Conservation (phyloP, 2,797 vertebrate genomes). For the Brotula barbata region DNA sequence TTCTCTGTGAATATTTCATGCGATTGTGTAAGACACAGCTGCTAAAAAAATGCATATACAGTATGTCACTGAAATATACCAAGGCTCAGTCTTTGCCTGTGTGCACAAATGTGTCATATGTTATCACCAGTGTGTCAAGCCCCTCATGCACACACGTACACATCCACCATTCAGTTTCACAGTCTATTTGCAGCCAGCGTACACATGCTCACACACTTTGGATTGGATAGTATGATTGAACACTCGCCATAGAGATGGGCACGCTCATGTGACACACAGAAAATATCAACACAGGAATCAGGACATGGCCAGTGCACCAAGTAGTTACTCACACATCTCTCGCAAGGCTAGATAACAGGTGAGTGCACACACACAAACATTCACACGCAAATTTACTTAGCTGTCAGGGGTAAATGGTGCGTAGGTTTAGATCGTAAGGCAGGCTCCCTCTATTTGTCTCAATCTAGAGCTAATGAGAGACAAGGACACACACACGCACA, state of each 20-base stretch:
- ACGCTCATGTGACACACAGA: background rate
- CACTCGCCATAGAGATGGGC: background rate
- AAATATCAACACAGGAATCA: slow-evolving; percentile 26
- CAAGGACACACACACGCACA: slow-evolving; percentile 46
- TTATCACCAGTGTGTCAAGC: slow-evolving; percentile 22
- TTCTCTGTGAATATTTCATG: background rate
- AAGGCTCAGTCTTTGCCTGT: slow-evolving; percentile 7
- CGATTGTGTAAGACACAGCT: slow-evolving; percentile 10
- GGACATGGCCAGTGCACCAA: background rate
- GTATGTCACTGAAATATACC: slow-evolving; percentile 11
- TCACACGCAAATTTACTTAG: slow-evolving; percentile 11
- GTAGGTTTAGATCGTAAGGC: slow-evolving; percentile 60
- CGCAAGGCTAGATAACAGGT: slow-evolving; percentile 17
- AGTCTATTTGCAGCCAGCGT: too few species aligned
- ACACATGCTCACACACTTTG: too few species aligned
- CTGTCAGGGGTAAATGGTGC: slow-evolving; percentile 56
- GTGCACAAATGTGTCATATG: slow-evolving; percentile 27
- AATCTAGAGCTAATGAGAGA: slow-evolving; percentile 66
- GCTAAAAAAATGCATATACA: slow-evolving; percentile 42
- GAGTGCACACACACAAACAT: background rate
- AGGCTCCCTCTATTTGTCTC: slow-evolving; percentile 70
- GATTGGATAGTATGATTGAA: too few species aligned
- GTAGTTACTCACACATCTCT: slow-evolving; percentile 15
- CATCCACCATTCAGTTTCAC: too few species aligned
- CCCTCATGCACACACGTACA: too few species aligned